phyloP scores from a whole-genome alignment of 2,888 invertebrate species.

The Sphaeridia pumilis region DNA sequence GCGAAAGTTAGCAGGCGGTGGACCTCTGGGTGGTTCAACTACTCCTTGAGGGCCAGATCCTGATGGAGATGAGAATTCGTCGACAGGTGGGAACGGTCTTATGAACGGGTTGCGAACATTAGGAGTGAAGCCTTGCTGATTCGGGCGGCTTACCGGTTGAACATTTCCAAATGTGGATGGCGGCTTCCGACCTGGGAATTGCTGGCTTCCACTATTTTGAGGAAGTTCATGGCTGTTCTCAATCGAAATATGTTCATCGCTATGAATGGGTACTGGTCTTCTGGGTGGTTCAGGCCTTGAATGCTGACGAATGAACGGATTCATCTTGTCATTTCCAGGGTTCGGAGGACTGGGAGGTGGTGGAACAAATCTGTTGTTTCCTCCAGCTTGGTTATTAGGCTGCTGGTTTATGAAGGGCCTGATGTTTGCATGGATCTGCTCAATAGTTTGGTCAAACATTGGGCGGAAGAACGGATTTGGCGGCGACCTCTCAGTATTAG shows the following conservation, averaged over 20 bases:
- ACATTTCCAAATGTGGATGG: neutral
- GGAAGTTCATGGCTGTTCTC: neutral
- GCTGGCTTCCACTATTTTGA: neutral
- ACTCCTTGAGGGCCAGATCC: too few relatives aligned
- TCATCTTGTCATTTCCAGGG: neutral
- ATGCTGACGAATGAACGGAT: neutral
- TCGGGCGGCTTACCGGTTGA: neutral
- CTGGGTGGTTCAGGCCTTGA: neutral
- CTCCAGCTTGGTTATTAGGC: neutral
- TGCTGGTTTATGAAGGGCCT: neutral
- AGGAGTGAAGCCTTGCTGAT: too few relatives aligned
- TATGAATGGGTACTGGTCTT: neutral
- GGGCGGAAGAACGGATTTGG: neutral
- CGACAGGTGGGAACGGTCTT: neutral
- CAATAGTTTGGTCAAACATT: neutral
- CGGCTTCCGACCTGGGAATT: constrained; percentile 10
- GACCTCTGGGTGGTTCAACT: neutral
- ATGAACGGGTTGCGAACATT: neutral
- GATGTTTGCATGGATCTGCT: neutral
- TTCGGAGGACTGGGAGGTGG: neutral
- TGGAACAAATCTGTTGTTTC: neutral
- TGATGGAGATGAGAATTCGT: neutral
- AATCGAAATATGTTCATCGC: constrained; percentile 5
- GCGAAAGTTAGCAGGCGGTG: neutral
- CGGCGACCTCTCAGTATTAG: neutral